phyloP scores from a whole-genome alignment of 2,113 vertebrate species.

The Vimba vimba region DNA sequence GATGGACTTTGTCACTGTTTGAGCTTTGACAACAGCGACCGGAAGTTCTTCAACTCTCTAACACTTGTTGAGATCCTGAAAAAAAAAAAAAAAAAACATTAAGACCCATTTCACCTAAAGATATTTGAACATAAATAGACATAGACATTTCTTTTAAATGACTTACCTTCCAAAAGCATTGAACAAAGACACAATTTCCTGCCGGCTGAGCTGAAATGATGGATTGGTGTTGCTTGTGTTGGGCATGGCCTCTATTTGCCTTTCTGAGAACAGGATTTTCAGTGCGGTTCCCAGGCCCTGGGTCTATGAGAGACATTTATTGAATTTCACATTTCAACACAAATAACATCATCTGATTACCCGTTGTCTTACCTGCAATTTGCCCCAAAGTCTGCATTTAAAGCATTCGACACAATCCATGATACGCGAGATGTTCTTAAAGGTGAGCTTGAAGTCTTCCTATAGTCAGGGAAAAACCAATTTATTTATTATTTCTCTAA shows the following conservation, averaged over 20 bases:
- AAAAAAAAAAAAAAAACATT: constrained; percentile 32
- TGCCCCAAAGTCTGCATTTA: constrained; percentile 95
- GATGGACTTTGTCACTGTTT: constrained; percentile 54
- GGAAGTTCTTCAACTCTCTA: constrained; percentile 89
- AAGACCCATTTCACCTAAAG: background rate
- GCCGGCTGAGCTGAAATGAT: constrained; percentile 87
- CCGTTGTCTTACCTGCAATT: constrained; percentile 82
- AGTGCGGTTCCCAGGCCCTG: constrained; percentile 91
- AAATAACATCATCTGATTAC: background rate
- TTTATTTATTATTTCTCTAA: background rate
- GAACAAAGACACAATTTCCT: constrained; percentile 90
- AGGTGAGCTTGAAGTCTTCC: constrained; percentile 89
- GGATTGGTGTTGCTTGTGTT: constrained; percentile 74
- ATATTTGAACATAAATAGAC: background rate
- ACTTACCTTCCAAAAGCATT: constrained; percentile 92
- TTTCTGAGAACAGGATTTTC: constrained; percentile 93
- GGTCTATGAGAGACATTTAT: constrained; percentile 73
- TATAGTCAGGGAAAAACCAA: constrained; percentile 55
- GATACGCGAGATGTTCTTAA: constrained; percentile 93
- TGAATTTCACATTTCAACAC: background rate
- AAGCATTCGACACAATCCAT: constrained; percentile 96
- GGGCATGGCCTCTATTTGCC: constrained; percentile 84
- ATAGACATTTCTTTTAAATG: background rate
- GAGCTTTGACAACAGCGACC: constrained; percentile 75
- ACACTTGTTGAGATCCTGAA: constrained; percentile 91